phyloP scores from a whole-genome alignment of 1,140 invertebrate species.

The Drosophila orena region DNA sequence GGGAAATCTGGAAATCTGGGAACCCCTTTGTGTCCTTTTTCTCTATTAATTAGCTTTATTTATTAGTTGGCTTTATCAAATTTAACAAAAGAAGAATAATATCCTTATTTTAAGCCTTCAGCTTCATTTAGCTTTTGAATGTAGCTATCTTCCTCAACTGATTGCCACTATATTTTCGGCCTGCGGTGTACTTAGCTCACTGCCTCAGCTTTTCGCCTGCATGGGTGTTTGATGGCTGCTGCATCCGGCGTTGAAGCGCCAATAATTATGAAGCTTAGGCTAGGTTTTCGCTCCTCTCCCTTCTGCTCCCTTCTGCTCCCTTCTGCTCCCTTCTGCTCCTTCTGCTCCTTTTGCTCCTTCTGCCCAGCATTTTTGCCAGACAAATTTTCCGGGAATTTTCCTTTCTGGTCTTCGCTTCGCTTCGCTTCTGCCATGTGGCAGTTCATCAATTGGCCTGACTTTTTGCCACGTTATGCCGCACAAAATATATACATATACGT shows the following conservation, averaged over 20 bases:
- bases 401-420: neutral
- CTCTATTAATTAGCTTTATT: too few species aligned
- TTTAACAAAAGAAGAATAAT: too few species aligned
- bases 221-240: constrained; percentile 23
- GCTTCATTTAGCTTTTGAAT: too few species aligned
- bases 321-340: neutral
- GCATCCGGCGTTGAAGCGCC: constrained; percentile 72
- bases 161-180: neutral
- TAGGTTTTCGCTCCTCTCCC: constrained; percentile 13
- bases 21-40: too few species aligned
- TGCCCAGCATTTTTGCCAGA: neutral
- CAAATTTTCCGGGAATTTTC: constrained; percentile 1
- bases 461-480: constrained; percentile 41
- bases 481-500: constrained; percentile 1
- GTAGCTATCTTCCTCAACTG: too few species aligned
- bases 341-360: neutral
- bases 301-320: neutral
- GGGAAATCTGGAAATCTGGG: too few species aligned
- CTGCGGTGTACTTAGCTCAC: neutral
- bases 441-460: constrained; percentile 50
- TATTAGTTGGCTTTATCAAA: too few species aligned
- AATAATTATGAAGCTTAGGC: constrained; percentile 73
- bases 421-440: constrained; percentile 4
- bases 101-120: too few species aligned
- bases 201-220: neutral